A percentile compares a stretch with the other conserved stretches of the same genome.
Evolutionary conservation across 1,140 invertebrate genomes (phyloP).

Genomic region (Drosophila miranda): DNA sequence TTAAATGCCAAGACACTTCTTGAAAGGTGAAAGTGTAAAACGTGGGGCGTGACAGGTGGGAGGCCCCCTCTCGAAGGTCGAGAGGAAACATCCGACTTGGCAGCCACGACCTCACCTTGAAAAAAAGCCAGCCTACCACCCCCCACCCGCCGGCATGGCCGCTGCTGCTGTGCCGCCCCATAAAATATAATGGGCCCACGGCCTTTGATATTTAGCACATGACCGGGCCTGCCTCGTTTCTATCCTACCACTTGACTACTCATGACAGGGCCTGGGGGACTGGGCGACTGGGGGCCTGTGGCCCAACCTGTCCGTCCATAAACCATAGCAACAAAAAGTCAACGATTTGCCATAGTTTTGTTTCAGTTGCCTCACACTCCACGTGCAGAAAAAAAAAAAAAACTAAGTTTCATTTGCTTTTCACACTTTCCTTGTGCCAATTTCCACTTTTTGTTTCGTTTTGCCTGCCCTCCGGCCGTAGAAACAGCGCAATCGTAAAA

Average conservation of each 20-base stretch:
- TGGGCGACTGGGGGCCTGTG: slow-evolving; percentile 5
- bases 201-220: slow-evolving; percentile 77
- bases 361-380: slow-evolving; percentile 36
- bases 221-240: slow-evolving; percentile 14
- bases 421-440: slow-evolving; percentile 78
- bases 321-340: slow-evolving; percentile 37
- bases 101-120: slow-evolving; percentile 60
- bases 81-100: slow-evolving; percentile 40
- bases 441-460: slow-evolving; percentile 72
- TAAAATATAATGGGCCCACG: slow-evolving; percentile 74
- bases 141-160: slow-evolving; percentile 18
- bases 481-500: slow-evolving; percentile 39
- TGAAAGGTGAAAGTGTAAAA: slow-evolving; percentile 17
- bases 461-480: slow-evolving; percentile 16
- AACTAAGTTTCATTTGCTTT: slow-evolving; percentile 61
- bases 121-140: slow-evolving; percentile 36
- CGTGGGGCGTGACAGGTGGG: neutral
- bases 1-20: too few species aligned
- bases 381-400: neutral
- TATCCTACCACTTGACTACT: slow-evolving; percentile 24
- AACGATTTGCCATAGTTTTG: slow-evolving; percentile 53
- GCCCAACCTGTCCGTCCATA: slow-evolving; percentile 57
- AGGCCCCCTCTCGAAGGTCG: slow-evolving; percentile 26
- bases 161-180: slow-evolving; percentile 38
- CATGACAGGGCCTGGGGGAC: slow-evolving; percentile 7